Percentiles rank a stretch among this genome's conserved stretches.
Evolutionary conservation across 64 coral and sea anemone genomes (phyloP).

Genomic region (Exaiptasia diaphana): DNA sequence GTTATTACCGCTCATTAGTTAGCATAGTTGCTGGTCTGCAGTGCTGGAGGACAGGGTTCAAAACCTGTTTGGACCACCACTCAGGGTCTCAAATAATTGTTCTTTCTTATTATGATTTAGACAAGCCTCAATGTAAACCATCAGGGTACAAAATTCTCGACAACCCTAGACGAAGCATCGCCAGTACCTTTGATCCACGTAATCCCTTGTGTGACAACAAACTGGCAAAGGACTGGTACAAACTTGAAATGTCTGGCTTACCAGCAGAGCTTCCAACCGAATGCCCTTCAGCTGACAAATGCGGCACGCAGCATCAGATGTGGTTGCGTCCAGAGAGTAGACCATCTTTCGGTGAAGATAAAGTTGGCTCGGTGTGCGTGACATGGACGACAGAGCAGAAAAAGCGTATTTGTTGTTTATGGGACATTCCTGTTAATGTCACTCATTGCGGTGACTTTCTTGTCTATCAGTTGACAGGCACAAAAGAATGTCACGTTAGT

Average conservation of each 20-base stretch:
- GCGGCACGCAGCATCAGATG: slow-evolving; percentile 73
- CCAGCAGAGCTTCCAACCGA: slow-evolving; percentile 68
- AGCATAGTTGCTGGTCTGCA: no score
- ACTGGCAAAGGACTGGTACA: slow-evolving; percentile 62
- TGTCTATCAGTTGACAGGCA: slow-evolving; percentile 56
- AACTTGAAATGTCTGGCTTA: slow-evolving; percentile 47
- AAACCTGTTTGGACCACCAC: no score
- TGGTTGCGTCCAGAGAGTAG: slow-evolving; percentile 47
- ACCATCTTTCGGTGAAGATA: slow-evolving; percentile 55
- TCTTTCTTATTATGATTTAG: no score
- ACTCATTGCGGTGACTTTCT: slow-evolving; percentile 73
- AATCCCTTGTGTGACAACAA: slow-evolving; percentile 60
- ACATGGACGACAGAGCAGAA: slow-evolving; percentile 37
- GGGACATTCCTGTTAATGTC: slow-evolving; percentile 70
- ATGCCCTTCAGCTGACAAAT: slow-evolving; percentile 53
- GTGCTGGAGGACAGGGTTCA: no score
- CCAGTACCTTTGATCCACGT: slow-evolving; percentile 1
- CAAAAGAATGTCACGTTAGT: slow-evolving; percentile 58
- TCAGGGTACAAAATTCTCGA: slow-evolving; percentile 44
- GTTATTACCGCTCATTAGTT: no score
- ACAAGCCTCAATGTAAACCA: slow-evolving; percentile 58
- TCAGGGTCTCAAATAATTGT: no score
- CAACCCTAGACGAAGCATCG: slow-evolving; percentile 29
- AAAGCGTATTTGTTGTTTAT: slow-evolving; percentile 70
- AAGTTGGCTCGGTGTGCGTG: slow-evolving; percentile 58